phyloP scores from a whole-genome alignment of 2,888 invertebrate genomes.

The Gari tellinella region DNA sequence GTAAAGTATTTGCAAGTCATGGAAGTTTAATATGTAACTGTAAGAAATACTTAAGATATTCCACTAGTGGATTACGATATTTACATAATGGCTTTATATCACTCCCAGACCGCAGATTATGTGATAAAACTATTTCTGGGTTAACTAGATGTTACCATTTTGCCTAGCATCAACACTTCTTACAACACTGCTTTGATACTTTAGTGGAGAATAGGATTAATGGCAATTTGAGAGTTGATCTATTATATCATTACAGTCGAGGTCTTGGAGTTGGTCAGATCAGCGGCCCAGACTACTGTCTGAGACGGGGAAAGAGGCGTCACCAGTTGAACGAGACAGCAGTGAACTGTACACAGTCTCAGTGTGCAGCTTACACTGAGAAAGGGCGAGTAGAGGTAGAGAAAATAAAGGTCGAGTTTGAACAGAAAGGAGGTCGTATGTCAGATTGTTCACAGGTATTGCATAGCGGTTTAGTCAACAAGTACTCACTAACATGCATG shows the following conservation, averaged over 20 bases:
- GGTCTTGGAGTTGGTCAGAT: conserved; percentile 77
- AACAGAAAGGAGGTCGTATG: conserved; percentile 66
- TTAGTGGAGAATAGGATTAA: too few relatives aligned
- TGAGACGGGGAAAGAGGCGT: conserved; percentile 66
- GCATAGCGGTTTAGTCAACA: conserved; percentile 27
- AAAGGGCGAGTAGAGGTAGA: conserved; percentile 69
- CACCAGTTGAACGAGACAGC: conserved; percentile 57
- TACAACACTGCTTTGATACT: too few relatives aligned
- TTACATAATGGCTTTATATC: too few relatives aligned
- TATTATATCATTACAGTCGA: conserved; percentile 66
- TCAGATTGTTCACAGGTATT: conserved; percentile 70
- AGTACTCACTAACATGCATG: too few relatives aligned
- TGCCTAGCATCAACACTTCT: too few relatives aligned
- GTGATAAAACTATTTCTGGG: too few relatives aligned
- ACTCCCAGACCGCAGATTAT: too few relatives aligned
- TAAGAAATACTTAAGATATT: too few relatives aligned
- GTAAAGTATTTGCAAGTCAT: too few relatives aligned
- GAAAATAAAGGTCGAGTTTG: conserved; percentile 71
- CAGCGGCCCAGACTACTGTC: conserved; percentile 80
- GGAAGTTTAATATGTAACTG: too few relatives aligned
- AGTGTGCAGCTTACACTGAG: conserved; percentile 57
- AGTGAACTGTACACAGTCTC: conserved; percentile 67
- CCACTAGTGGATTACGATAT: too few relatives aligned
- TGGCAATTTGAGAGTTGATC: neutral
- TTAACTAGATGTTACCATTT: too few relatives aligned